Evolutionary conservation across 2,888 invertebrate genomes (phyloP), one percentile per base, ranked within the genome.

Genomic region (Brachyopa scutellaris): DNA sequence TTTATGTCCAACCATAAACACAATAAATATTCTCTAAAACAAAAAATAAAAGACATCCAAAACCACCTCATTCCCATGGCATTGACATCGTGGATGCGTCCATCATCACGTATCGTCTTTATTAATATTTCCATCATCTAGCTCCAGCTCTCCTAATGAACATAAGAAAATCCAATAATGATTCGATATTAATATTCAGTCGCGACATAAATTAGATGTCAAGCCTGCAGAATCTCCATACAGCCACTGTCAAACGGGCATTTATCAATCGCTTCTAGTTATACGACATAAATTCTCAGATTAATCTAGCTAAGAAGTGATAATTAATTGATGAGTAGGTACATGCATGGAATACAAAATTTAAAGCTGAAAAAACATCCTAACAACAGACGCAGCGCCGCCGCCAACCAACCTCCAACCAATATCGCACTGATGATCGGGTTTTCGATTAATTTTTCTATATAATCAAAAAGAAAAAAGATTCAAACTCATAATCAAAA

Each of bases 41-140:
- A 7, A 11, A n/a, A 7, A 19, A 11, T 53, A 19, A 1, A 49
- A 38, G 31, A 29, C 51, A n/a, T n/a, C n/a, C n/a, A n/a, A n/a
- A 40, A 66, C 29, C 19, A 26, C 66, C 66, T 13, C 53, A 66
- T 51, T 66, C 40, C 13, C 55, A 55, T 55, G 36, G 55, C 1
- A 11, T 19, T 21, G 21, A 2, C 21, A 45, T 45, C 42, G n/a
- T n/a, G n/a, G n/a, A n/a, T n/a, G 19, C 69, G 29, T 49, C 15
- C 26, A 53, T 40, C 33, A 40, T 40, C 36, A 31, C 17, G 23
- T 57, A 38, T 21, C 2, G 40, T 29, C 23, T 29, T 70, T 45
- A 69, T 62, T 49, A 55, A 70, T 77, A 61, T 47, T 53, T 29
- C 57, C 49, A 70, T 70, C 77, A 57, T n/a, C n/a, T n/a, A n/a